phyloP scores from a whole-genome alignment of 2,113 vertebrate genomes.

The Chaenogobius annularis region DNA sequence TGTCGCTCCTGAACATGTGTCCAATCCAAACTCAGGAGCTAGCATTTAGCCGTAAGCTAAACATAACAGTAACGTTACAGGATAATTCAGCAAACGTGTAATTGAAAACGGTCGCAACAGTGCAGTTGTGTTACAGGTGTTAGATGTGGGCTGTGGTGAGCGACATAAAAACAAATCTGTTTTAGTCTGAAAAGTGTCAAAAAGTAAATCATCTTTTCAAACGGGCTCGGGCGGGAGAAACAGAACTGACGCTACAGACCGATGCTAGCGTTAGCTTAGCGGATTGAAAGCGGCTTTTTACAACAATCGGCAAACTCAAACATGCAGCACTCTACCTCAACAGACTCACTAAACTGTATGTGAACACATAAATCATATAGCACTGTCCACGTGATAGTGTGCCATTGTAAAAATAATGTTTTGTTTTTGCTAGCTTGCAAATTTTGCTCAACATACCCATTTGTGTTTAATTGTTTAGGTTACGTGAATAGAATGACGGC shows the following conservation, averaged over 20 bases:
- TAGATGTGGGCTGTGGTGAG: rapidly evolving
- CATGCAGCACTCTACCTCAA: not conserved
- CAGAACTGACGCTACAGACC: conserved; percentile 35
- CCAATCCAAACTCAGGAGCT: conserved; percentile 15
- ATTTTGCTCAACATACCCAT: conserved; percentile 12
- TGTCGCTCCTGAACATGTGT: conserved; percentile 40
- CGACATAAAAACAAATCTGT: not conserved
- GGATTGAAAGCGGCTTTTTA: not conserved
- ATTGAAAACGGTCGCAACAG: not conserved
- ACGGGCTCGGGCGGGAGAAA: conserved; percentile 67
- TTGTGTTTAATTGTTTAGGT: conserved; percentile 46
- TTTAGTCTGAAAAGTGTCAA: conserved; percentile 11
- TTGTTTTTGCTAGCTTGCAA: conserved; percentile 37
- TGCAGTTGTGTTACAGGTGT: not conserved
- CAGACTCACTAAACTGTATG: rapidly evolving
- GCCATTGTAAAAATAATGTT: conserved; percentile 33
- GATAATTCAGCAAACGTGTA: conserved; percentile 24
- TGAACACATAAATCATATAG: rapidly evolving
- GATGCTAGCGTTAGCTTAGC: conserved; percentile 58
- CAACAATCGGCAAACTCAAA: not conserved
- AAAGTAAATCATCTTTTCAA: conserved; percentile 51
- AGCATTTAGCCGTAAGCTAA: conserved; percentile 24
- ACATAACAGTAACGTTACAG: conserved; percentile 21
- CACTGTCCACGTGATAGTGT: rapidly evolving
- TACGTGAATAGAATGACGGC: conserved; percentile 11